phyloP scores from a whole-genome alignment of 2,797 vertebrate genomes.

The Thunnus albacares region DNA sequence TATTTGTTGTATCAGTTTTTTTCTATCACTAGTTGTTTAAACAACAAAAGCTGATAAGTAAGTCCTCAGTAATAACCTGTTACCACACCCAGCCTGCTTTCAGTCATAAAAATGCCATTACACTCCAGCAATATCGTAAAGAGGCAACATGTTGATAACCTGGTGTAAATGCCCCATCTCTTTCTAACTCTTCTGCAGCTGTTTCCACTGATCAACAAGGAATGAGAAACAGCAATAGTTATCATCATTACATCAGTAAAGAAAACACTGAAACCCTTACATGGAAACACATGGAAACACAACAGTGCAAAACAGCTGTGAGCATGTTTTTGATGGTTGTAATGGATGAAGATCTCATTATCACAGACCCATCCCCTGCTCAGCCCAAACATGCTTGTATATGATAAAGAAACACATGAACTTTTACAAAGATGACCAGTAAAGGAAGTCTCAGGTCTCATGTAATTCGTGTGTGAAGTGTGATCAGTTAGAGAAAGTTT shows the following conservation, averaged over 20 bases:
- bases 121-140: background rate
- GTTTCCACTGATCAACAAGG: background rate
- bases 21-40: background rate
- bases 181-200: too few species aligned
- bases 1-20: background rate
- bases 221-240: too few species aligned
- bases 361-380: too few species aligned
- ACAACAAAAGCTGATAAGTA: background rate
- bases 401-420: background rate
- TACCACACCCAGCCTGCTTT: background rate
- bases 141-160: background rate
- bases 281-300: background rate
- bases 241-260: background rate
- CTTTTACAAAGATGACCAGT: too few species aligned
- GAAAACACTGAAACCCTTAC: background rate
- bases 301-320: too few species aligned
- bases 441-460: too few species aligned
- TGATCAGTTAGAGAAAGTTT: background rate
- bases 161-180: too few species aligned
- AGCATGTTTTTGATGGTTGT: too few species aligned
- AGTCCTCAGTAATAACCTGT: background rate
- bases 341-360: constrained; percentile 1
- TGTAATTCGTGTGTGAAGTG: background rate
- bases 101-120: background rate
- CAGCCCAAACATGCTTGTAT: background rate